Evolutionary conservation across 2,888 invertebrate species (phyloP).

Genomic region (Drosophila flavopinicola): DNA sequence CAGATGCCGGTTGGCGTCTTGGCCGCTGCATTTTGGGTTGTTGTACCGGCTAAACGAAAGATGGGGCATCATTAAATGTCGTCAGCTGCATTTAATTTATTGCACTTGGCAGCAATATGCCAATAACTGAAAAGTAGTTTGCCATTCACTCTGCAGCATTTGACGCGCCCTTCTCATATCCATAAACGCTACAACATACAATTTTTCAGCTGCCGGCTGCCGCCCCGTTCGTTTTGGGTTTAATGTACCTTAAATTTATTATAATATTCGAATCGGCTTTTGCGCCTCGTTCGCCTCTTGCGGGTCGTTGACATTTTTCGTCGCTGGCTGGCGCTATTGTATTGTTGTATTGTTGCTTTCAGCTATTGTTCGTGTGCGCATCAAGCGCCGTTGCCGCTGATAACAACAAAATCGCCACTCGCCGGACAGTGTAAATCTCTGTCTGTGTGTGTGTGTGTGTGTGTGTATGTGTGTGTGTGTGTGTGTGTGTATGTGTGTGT

Average conservation of each 20-base stretch:
- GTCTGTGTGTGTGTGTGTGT: not conserved
- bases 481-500: slow-evolving; percentile 8
- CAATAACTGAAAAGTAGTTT: slow-evolving; percentile 38
- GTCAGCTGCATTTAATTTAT: slow-evolving; percentile 29
- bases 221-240: slow-evolving; percentile 45
- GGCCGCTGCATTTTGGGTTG: slow-evolving; percentile 39
- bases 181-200: slow-evolving; percentile 10
- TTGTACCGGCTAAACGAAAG: slow-evolving; percentile 52
- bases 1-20: slow-evolving; percentile 54
- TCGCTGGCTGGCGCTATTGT: slow-evolving; percentile 45
- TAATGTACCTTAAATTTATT: slow-evolving; percentile 80
- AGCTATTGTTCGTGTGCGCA: slow-evolving; percentile 58
- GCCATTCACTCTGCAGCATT: not conserved
- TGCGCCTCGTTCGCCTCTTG: slow-evolving; percentile 48
- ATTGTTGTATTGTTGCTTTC: slow-evolving; percentile 45
- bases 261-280: slow-evolving; percentile 60
- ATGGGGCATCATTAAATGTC: slow-evolving; percentile 17
- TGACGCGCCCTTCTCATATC: slow-evolving; percentile 47
- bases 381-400: slow-evolving; percentile 36
- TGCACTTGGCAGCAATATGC: slow-evolving; percentile 9
- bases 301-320: slow-evolving; percentile 79
- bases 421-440: slow-evolving; percentile 38
- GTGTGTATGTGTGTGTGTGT: not conserved
- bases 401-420: slow-evolving; percentile 43
- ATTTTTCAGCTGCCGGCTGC: slow-evolving; percentile 31